Evolutionary conservation across 2,888 invertebrate genomes (phyloP), one percentile per base, ranked within the genome.

Genomic region (Caenorhabditis sp.): DNA sequence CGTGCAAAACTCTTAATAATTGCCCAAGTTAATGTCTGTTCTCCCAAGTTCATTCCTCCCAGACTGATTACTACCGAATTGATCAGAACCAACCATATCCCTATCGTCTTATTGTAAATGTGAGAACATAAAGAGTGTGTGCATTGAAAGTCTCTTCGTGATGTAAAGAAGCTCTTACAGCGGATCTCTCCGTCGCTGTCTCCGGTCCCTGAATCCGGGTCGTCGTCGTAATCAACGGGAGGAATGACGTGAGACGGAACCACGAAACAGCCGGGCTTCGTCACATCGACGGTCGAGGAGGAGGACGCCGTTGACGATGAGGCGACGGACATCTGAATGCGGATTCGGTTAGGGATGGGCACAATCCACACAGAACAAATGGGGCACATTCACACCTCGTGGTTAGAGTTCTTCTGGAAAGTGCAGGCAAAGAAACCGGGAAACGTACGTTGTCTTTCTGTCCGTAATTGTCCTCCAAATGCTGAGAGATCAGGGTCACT

Each of bases 401-500:
- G 63, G 58, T 63, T 63, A 63, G 43, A 37, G 30, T 22, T n/a
- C n/a, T n/a, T n/a, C n/a, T n/a, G n/a, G n/a, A n/a, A n/a, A n/a
- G n/a, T n/a, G n/a, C n/a, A n/a, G n/a, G n/a, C n/a, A n/a, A n/a
- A n/a, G n/a, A n/a, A n/a, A n/a, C n/a, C n/a, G n/a, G 20, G 30
- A 27, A 41, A 71, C 82, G 68, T 76, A 84, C 84, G 62, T 79
- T 83, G 53, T 83, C 83, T 43, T 79, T 75, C 22, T 80, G 66
- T 22, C 85, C 85, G 66, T 85, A 86, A 27, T 71, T 80, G 52
- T 89, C 89, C 71, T 89, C 89, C 15, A 89, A 79, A 65, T 89
- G 86, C 48, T 86, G 88, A 45, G 87, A 86, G 41, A 89, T 81
- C 48, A 89, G 61, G 4, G 85, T 82, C 37, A 89, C 88, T 22